phyloP scores from a whole-genome alignment of 2,888 invertebrate genomes.

The Plebejus argus region DNA sequence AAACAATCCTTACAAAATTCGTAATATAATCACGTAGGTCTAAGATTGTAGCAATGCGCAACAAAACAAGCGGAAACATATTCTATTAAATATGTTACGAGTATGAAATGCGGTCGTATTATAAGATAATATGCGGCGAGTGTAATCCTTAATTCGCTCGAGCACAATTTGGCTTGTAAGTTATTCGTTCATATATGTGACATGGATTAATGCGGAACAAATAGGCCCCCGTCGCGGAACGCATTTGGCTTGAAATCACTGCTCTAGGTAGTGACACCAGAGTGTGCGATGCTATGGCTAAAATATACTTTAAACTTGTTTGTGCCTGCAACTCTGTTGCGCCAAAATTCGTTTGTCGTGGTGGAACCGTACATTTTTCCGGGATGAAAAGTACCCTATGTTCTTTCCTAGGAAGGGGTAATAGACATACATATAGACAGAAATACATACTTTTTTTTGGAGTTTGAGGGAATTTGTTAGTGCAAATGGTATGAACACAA shows the following conservation, averaged over 20 bases:
- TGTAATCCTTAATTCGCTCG: constrained; percentile 29
- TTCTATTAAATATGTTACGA: neutral
- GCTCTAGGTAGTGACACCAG: neutral
- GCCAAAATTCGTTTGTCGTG: too few species aligned
- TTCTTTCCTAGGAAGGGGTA: too few species aligned
- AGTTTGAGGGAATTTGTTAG: neutral
- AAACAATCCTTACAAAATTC: neutral
- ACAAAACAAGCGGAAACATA: constrained; percentile 2
- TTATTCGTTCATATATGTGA: constrained; percentile 40
- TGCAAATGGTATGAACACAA: neutral
- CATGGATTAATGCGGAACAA: constrained; percentile 39
- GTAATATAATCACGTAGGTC: neutral
- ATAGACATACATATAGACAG: too few species aligned
- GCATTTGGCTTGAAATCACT: constrained; percentile 38
- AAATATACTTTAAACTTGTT: neutral
- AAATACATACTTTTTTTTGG: too few species aligned
- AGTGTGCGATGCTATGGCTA: constrained; percentile 20
- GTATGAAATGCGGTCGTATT: constrained; percentile 13
- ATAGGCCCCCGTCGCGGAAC: constrained; percentile 39
- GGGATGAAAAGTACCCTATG: too few species aligned
- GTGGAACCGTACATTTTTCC: too few species aligned
- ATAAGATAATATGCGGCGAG: constrained; percentile 25
- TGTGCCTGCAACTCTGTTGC: too few species aligned
- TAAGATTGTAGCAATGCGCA: neutral
- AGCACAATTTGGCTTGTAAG: constrained; percentile 38